Evolutionary conservation across 2,797 vertebrate species (phyloP).

Genomic region (Manis javanica): DNA sequence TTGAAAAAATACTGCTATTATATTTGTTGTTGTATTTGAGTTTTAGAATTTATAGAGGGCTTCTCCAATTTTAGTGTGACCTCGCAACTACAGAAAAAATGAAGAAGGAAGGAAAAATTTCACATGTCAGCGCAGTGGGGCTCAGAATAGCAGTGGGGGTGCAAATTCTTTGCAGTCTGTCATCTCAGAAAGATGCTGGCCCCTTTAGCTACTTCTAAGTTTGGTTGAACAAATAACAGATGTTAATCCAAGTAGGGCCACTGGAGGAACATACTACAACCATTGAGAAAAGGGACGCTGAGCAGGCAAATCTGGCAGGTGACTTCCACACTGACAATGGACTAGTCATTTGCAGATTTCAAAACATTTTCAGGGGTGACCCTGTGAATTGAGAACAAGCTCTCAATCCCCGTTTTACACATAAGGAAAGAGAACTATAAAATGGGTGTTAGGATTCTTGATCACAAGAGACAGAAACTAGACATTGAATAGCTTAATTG

Average conservation of each 20-base stretch:
- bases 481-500: background rate
- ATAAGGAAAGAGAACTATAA: background rate
- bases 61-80: background rate
- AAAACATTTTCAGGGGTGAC: background rate
- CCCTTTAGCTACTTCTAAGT: background rate
- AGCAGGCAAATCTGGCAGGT: background rate
- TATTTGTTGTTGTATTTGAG: background rate
- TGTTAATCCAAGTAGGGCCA: background rate
- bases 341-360: background rate
- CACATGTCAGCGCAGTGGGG: background rate
- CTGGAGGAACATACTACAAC: background rate
- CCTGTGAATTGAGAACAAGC: background rate
- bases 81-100: background rate
- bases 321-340: background rate
- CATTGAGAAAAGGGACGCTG: background rate
- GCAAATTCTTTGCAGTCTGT: background rate
- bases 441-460: background rate
- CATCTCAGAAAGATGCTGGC: background rate
- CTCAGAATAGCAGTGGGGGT: background rate
- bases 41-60: background rate
- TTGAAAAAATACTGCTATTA: background rate
- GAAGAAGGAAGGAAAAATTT: background rate
- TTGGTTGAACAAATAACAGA: background rate
- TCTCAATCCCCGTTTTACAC: background rate
- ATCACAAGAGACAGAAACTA: background rate